A percentile compares a stretch with the other conserved stretches of the same genome.
phyloP scores from a whole-genome alignment of 2,113 vertebrate species.

The Promerops cafer region DNA sequence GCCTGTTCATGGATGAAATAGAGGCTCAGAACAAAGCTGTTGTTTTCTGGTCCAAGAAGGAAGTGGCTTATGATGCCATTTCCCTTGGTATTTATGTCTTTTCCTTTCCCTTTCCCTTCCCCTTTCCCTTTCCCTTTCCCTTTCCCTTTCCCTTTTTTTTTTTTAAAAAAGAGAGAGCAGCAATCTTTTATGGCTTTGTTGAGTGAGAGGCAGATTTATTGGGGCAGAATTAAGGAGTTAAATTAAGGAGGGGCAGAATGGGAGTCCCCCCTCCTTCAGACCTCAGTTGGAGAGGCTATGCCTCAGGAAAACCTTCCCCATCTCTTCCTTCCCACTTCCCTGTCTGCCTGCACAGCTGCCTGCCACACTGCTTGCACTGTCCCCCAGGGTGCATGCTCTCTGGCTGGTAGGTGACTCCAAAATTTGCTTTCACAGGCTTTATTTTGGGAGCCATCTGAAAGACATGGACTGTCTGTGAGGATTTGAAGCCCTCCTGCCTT shows the following conservation, averaged over 20 bases:
- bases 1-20: neutral
- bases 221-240: neutral
- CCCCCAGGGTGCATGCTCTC: accelerated
- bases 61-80: neutral
- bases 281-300: neutral
- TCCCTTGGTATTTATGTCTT: neutral
- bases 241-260: too few relatives aligned
- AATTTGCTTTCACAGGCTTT: neutral
- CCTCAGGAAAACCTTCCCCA: neutral
- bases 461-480: neutral
- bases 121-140: too few relatives aligned
- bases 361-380: neutral
- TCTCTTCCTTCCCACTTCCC: neutral
- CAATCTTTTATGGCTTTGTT: neutral
- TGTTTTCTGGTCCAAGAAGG: neutral
- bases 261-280: accelerated
- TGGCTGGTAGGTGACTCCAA: neutral
- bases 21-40: neutral
- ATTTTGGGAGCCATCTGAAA: neutral
- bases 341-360: neutral
- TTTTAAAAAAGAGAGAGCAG: neutral
- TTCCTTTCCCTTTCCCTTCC: neutral
- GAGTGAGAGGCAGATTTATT: neutral
- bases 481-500: neutral
- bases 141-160: neutral